Percentiles rank a stretch among this genome's conserved stretches.
Conservation (phyloP, 1,140 invertebrate species). For the Drosophila tsacasi region DNA sequence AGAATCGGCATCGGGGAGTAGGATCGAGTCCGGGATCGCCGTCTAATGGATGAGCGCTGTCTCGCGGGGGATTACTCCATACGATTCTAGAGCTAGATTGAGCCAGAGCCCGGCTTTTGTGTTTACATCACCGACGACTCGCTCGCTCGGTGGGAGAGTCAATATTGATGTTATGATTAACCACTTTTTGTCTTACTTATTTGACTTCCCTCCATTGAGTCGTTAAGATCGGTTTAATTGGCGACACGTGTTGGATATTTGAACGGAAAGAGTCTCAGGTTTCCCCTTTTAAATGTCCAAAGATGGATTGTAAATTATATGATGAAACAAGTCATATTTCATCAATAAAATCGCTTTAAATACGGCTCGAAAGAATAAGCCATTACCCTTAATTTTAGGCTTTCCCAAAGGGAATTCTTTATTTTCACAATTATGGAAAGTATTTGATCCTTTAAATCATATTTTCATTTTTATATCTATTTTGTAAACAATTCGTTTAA, state of each 20-base stretch:
- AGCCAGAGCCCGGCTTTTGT: conserved; percentile 1
- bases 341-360: background rate
- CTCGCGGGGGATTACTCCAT: conserved; percentile 45
- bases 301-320: background rate
- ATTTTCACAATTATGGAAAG: background rate
- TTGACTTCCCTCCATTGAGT: conserved; percentile 33
- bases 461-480: background rate
- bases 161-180: conserved; percentile 49
- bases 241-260: conserved; percentile 39
- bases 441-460: too few relatives aligned
- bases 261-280: conserved; percentile 8
- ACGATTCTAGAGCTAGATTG: conserved; percentile 27
- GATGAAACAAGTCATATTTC: conserved; percentile 2
- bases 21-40: conserved; percentile 25
- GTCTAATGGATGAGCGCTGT: conserved; percentile 53
- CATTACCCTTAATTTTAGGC: background rate
- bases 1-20: conserved; percentile 12
- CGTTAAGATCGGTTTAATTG: conserved; percentile 39
- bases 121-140: conserved; percentile 28
- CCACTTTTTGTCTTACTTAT: conserved; percentile 43
- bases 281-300: background rate
- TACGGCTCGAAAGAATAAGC: background rate
- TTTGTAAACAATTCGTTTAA: background rate
- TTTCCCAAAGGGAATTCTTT: background rate
- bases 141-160: conserved; percentile 28